Evolutionary conservation across 2,797 vertebrate species (phyloP).

Genomic region (Staurois parvus): DNA sequence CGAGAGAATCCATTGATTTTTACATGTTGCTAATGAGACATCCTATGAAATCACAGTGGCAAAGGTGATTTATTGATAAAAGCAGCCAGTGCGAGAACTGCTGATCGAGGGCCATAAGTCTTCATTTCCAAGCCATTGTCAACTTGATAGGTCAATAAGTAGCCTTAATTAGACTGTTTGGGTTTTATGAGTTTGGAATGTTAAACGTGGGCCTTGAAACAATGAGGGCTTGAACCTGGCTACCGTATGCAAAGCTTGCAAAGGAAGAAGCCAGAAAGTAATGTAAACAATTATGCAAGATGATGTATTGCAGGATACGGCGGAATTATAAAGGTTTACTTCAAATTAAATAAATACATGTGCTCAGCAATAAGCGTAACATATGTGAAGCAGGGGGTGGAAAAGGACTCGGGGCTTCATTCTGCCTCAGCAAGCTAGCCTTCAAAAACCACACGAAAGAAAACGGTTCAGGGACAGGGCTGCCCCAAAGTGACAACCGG

Average conservation of each 20-base stretch:
- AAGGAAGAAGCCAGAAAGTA: conserved; percentile 6
- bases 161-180: conserved; percentile 56
- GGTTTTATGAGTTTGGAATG: conserved; percentile 59
- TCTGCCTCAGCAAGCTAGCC: too few species aligned
- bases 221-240: conserved; percentile 46
- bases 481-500: too few species aligned
- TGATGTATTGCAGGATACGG: conserved; percentile 49
- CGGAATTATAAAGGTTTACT: conserved; percentile 47
- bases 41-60: conserved; percentile 45
- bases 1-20: conserved; percentile 15
- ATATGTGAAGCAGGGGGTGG: conserved; percentile 12
- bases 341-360: conserved; percentile 55
- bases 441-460: too few species aligned
- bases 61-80: conserved; percentile 56
- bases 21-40: conserved; percentile 45
- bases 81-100: conserved; percentile 9
- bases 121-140: conserved; percentile 58
- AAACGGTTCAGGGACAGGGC: too few species aligned
- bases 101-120: conserved; percentile 57
- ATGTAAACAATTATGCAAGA: conserved; percentile 57
- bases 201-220: conserved; percentile 40
- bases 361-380: conserved; percentile 26
- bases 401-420: too few species aligned
- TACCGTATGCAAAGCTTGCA: conserved; percentile 48
- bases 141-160: conserved; percentile 59